A percentile compares a stretch with the other conserved stretches of the same genome.
Evolutionary conservation across 2,113 vertebrate genomes (phyloP).

Genomic region (Poeciliopsis occidentalis): DNA sequence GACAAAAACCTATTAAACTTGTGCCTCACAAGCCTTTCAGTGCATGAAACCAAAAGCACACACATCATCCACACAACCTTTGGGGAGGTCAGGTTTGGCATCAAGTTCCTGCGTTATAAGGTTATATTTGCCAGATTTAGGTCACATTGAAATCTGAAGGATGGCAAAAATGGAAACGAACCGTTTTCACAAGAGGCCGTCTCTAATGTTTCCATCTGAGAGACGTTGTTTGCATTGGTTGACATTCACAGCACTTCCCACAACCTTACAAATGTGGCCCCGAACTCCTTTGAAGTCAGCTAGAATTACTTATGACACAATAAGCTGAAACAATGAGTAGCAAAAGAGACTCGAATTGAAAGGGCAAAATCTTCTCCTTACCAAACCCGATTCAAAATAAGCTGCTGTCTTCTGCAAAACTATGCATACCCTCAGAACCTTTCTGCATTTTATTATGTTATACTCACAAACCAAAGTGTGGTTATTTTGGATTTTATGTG

Average conservation of each 20-base stretch:
- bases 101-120: conserved; percentile 70
- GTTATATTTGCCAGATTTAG: conserved; percentile 73
- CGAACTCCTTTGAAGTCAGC: conserved; percentile 75
- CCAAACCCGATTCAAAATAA: conserved; percentile 53
- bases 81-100: conserved; percentile 72
- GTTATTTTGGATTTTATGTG: neutral
- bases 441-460: neutral
- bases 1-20: conserved; percentile 72
- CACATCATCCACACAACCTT: conserved; percentile 42
- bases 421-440: neutral
- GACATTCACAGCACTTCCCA: conserved; percentile 69
- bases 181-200: conserved; percentile 40
- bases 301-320: conserved; percentile 81
- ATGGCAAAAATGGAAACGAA: conserved; percentile 52
- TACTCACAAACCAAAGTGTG: neutral
- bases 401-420: neutral
- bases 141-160: conserved; percentile 73
- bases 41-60: conserved; percentile 19
- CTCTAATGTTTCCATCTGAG: conserved; percentile 70
- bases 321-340: conserved; percentile 77
- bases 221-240: conserved; percentile 64
- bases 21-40: conserved; percentile 32
- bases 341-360: conserved; percentile 65
- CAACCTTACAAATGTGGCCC: conserved; percentile 66
- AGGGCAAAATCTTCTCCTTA: conserved; percentile 44